A percentile compares a stretch with the other conserved stretches of the same genome.
These are phyloP conservation scores for Gandaritis pyraliata DNA, from an alignment of 2,888 invertebrate genomes.

Conservation along the genomic window DNA sequence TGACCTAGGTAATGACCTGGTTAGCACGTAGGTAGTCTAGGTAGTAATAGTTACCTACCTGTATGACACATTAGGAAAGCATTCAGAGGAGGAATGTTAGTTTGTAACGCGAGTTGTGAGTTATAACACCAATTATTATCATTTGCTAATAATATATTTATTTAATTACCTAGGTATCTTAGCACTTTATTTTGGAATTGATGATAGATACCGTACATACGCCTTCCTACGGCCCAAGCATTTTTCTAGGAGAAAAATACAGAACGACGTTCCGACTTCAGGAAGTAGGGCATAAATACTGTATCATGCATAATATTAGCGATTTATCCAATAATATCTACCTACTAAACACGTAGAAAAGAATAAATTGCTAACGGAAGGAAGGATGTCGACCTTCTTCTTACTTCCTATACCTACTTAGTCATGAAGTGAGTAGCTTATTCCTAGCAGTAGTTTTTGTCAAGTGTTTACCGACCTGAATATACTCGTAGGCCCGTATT, in stretches of 20 bases:
- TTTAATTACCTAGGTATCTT: too few species aligned
- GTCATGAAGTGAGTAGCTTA: constrained; percentile 20
- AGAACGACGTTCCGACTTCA: neutral
- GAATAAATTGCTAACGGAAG: constrained; percentile 65
- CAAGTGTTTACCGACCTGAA: too few species aligned
- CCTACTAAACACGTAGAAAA: constrained; percentile 31
- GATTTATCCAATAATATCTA: constrained; percentile 10
- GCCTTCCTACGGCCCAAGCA: too few species aligned
- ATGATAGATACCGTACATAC: too few species aligned
- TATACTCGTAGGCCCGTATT: too few species aligned
- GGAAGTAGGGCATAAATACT: constrained; percentile 16
- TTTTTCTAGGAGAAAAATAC: too few species aligned
- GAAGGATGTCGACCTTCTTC: constrained; percentile 73
- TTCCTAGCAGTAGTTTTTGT: too few species aligned
- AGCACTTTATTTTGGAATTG: too few species aligned
- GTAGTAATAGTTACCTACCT: neutral
- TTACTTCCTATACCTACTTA: constrained; percentile 69
- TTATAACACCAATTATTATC: neutral
- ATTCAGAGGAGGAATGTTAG: neutral
- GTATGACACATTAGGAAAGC: constrained; percentile 16
- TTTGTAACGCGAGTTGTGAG: neutral
- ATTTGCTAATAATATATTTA: neutral
- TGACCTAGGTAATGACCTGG: constrained; percentile 27
- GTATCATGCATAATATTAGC: constrained; percentile 10
- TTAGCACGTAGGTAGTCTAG: constrained; percentile 11